phyloP scores from a whole-genome alignment of 2,888 invertebrate species.

The Salticus scenicus region DNA sequence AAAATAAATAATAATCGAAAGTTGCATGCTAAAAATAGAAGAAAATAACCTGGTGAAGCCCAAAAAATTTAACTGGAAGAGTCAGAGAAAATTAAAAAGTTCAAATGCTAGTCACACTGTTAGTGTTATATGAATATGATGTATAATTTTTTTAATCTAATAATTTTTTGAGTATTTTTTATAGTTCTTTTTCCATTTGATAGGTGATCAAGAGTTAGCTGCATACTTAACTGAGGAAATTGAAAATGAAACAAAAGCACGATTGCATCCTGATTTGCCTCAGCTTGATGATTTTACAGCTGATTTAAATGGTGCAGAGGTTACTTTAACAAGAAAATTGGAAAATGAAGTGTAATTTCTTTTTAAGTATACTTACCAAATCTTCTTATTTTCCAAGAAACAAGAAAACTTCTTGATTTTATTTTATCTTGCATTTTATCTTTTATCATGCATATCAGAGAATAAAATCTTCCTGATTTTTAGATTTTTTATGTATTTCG shows the following conservation, averaged over 20 bases:
- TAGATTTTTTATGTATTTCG: too few relatives aligned
- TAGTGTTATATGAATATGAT: not conserved
- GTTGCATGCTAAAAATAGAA: too few relatives aligned
- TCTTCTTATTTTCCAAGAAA: too few relatives aligned
- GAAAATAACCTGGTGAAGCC: too few relatives aligned
- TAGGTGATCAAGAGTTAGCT: conserved; percentile 89
- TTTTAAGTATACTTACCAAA: too few relatives aligned
- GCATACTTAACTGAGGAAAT: conserved; percentile 96
- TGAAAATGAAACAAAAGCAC: conserved; percentile 89
- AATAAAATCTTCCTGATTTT: too few relatives aligned
- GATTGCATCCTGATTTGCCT: conserved; percentile 83
- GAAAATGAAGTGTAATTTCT: conserved; percentile 80
- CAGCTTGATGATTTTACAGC: conserved; percentile 85
- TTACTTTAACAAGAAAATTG: conserved; percentile 81
- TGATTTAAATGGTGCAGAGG: conserved; percentile 87
- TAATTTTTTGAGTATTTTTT: not conserved
- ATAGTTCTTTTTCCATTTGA: not conserved
- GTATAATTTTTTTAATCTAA: not conserved
- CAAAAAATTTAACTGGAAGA: not conserved
- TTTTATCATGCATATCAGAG: too few relatives aligned
- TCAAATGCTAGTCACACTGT: not conserved
- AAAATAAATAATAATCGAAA: too few relatives aligned
- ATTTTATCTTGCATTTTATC: too few relatives aligned
- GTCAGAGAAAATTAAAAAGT: not conserved
- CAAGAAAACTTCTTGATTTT: too few relatives aligned